Evolutionary conservation across 2,888 invertebrate species (phyloP).

Genomic region (Odontomyia ornata): DNA sequence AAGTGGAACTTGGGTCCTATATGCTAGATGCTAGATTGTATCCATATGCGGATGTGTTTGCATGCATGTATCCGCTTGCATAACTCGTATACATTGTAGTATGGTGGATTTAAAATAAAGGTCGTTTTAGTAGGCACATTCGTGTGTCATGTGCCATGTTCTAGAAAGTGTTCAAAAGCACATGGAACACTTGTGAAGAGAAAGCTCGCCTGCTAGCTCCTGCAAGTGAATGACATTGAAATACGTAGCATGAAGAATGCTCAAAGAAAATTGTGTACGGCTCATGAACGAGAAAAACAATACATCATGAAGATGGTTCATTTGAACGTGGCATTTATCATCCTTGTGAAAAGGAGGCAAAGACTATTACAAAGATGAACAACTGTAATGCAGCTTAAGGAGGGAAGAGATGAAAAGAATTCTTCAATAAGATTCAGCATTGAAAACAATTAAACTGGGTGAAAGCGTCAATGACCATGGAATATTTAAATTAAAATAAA

Average conservation of each 20-base stretch:
- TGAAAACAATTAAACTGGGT: too few relatives aligned
- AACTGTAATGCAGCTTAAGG: too few relatives aligned
- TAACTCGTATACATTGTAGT: not conserved
- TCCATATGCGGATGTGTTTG: not conserved
- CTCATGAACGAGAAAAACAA: constrained; percentile 22
- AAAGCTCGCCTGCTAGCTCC: not conserved
- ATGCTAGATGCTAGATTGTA: too few relatives aligned
- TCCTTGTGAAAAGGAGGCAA: not conserved
- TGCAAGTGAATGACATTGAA: constrained; percentile 38
- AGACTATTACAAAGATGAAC: too few relatives aligned
- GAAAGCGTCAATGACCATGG: too few relatives aligned
- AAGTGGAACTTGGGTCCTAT: constrained; percentile 24
- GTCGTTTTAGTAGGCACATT: constrained; percentile 5
- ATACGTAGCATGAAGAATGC: constrained; percentile 22
- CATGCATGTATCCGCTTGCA: not conserved
- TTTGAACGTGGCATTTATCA: constrained; percentile 1
- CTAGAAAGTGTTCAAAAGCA: not conserved
- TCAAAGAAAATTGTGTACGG: constrained; percentile 10
- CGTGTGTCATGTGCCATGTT: constrained; percentile 26
- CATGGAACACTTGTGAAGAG: constrained; percentile 11
- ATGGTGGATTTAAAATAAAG: not conserved
- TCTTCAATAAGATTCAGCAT: too few relatives aligned
- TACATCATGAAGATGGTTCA: constrained; percentile 25
- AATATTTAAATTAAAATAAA: too few relatives aligned
- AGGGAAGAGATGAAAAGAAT: too few relatives aligned